Percentiles rank a stretch among this genome's conserved stretches.
Conservation (phyloP, 2,888 invertebrate species). For the Ferdinandea cuprea region DNA sequence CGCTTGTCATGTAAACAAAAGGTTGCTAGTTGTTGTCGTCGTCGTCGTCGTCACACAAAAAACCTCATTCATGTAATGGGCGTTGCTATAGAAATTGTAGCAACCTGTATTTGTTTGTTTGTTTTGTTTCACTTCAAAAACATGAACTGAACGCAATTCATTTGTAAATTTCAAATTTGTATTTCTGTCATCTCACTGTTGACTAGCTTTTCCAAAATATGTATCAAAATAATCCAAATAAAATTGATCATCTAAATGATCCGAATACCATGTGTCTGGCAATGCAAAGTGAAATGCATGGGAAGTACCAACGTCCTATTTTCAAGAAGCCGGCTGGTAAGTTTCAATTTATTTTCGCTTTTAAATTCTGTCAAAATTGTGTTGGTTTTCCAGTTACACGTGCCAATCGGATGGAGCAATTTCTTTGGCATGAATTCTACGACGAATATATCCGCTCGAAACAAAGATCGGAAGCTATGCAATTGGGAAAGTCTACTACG, state of each 20-base stretch:
- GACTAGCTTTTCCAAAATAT: conserved; percentile 7
- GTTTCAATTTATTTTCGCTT: not conserved
- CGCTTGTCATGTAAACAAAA: no score
- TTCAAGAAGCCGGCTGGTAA: conserved; percentile 78
- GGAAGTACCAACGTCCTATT: conserved; percentile 74
- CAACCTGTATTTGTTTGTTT: no score
- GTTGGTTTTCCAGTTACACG: conserved; percentile 78
- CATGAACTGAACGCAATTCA: no score
- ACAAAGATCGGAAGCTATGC: conserved; percentile 66
- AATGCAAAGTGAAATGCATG: conserved; percentile 75
- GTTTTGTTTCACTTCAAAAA: no score
- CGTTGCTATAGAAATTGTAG: no score
- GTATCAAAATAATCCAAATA: conserved; percentile 17
- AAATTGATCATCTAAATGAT: not conserved
- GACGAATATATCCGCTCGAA: conserved; percentile 80
- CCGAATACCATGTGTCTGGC: not conserved
- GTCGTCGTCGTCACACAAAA: no score
- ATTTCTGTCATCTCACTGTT: no score
- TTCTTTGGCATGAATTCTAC: conserved; percentile 80
- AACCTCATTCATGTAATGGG: no score
- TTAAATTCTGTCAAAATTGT: not conserved
- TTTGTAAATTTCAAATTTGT: no score
- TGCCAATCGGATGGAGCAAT: conserved; percentile 79
- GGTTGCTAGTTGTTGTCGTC: no score
- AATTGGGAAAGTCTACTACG: conserved; percentile 68